Evolutionary conservation across 2,797 vertebrate species (phyloP).

Genomic region (Sebastes diaconus): DNA sequence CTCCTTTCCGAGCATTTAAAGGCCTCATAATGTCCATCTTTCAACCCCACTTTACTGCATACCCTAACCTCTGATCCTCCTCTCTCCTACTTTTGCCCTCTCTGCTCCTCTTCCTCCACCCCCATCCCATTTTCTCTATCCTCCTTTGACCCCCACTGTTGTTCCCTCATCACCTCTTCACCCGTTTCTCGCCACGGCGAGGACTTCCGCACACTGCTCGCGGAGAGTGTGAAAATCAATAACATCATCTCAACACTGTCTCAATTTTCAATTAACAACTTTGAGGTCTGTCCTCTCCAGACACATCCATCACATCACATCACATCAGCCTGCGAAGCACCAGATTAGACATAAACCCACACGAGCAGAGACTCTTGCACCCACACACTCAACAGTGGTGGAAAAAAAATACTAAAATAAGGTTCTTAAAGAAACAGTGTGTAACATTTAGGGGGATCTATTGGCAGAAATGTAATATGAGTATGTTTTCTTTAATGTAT

Average conservation of each 20-base stretch:
- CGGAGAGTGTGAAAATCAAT: constrained; percentile 78
- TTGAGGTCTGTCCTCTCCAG: constrained; percentile 59
- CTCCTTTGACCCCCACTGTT: constrained; percentile 41
- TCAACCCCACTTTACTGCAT: constrained; percentile 34
- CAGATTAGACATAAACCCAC: constrained; percentile 32
- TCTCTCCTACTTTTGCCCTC: neutral
- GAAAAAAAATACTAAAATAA: neutral
- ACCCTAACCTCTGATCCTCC: constrained; percentile 7
- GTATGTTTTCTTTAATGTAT: too few relatives aligned
- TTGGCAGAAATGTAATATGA: too few relatives aligned
- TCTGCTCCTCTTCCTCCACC: neutral
- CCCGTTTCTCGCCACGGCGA: constrained; percentile 17
- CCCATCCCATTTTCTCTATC: constrained; percentile 18
- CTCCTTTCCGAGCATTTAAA: constrained; percentile 37
- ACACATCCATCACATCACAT: constrained; percentile 72
- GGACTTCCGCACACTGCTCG: constrained; percentile 15
- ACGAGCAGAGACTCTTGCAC: neutral
- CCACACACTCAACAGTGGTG: neutral
- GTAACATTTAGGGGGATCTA: neutral
- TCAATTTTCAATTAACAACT: constrained; percentile 84
- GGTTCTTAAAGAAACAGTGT: neutral
- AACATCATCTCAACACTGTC: constrained; percentile 81
- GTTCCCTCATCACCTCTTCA: constrained; percentile 50
- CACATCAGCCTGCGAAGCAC: constrained; percentile 34
- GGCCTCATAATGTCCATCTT: constrained; percentile 49